Conservation (phyloP, 2,113 vertebrate species). For the Rhipidura dahli region DNA sequence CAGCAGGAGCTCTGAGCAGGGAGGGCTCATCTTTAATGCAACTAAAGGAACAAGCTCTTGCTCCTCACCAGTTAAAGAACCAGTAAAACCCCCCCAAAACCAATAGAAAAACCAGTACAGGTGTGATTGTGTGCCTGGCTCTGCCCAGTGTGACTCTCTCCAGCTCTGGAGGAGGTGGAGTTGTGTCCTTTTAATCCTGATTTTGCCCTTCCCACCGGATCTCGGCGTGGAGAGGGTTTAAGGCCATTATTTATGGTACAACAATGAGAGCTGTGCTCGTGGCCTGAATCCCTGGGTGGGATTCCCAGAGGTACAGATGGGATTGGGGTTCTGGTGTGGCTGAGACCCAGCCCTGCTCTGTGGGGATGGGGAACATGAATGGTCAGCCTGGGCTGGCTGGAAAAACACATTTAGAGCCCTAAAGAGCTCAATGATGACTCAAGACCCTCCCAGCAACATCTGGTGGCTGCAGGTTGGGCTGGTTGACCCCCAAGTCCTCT, state of each 20-base stretch:
- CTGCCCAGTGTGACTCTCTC: background rate
- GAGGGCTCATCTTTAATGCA: background rate
- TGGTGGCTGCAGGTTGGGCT: background rate
- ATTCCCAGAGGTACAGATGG: background rate
- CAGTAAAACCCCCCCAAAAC: background rate
- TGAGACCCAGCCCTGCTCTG: background rate
- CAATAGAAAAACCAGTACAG: background rate
- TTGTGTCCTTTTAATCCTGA: background rate
- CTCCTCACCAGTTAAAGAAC: background rate
- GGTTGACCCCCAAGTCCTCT: background rate
- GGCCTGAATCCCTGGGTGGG: background rate
- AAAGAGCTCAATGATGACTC: no score
- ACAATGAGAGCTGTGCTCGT: background rate
- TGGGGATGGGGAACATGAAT: background rate
- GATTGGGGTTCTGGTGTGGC: background rate
- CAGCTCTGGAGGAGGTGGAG: background rate
- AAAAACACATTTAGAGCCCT: background rate
- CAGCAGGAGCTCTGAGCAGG: background rate
- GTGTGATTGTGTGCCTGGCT: background rate
- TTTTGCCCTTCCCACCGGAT: background rate
- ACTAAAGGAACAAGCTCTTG: background rate
- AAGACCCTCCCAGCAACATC: background rate
- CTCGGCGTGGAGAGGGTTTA: background rate
- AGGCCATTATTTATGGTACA: background rate
- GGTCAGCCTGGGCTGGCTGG: background rate